Conservation (phyloP, 2,888 invertebrate species). For the Chloromyia formosa region DNA sequence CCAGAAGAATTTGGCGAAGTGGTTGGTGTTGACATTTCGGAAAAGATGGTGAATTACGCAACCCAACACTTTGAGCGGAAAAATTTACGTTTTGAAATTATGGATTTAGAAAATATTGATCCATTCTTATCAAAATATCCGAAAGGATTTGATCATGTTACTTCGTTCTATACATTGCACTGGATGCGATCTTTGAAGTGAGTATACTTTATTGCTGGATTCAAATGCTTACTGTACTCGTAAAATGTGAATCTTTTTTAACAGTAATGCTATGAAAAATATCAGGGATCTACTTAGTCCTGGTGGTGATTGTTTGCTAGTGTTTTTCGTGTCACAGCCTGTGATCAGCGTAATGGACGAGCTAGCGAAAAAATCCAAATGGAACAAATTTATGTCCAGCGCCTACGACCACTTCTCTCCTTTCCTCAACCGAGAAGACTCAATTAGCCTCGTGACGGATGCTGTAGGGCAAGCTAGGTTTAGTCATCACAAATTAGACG, state of each 20-base stretch:
- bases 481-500: constrained; percentile 68
- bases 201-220: background rate
- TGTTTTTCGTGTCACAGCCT: constrained; percentile 75
- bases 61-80: constrained; percentile 64
- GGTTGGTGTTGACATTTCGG: constrained; percentile 72
- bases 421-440: constrained; percentile 71
- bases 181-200: constrained; percentile 72
- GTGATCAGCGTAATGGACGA: constrained; percentile 74
- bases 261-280: constrained; percentile 71
- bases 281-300: constrained; percentile 73
- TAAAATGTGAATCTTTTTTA: constrained; percentile 51
- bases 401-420: constrained; percentile 73
- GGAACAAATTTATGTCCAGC: constrained; percentile 73
- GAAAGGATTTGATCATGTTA: constrained; percentile 65
- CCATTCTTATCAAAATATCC: background rate
- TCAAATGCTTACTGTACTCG: no score
- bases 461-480: constrained; percentile 71
- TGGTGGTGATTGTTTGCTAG: constrained; percentile 74
- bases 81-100: constrained; percentile 62
- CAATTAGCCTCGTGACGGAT: constrained; percentile 67
- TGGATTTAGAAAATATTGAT: constrained; percentile 65
- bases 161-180: constrained; percentile 82
- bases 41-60: constrained; percentile 73
- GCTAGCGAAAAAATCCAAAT: constrained; percentile 68
- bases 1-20: constrained; percentile 65